Percentiles rank a stretch among this genome's conserved stretches.
Evolutionary conservation across 1,140 invertebrate genomes (phyloP).

Genomic region (Drosophila erecta): DNA sequence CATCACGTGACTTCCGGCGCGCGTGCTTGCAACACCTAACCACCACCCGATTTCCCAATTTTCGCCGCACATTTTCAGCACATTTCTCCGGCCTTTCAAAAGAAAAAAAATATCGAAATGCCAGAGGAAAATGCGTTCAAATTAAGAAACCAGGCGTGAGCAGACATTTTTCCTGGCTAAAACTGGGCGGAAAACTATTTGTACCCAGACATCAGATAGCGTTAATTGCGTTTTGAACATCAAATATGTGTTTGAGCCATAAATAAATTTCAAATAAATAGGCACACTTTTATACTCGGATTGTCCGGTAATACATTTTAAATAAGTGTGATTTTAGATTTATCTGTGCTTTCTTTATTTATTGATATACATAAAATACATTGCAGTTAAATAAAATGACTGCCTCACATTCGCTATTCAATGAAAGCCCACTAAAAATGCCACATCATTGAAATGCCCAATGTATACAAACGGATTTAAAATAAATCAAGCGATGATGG

Average conservation of each 20-base stretch:
- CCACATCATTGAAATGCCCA: conserved; percentile 28
- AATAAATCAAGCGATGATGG: conserved; percentile 40
- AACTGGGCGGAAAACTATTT: too few relatives aligned
- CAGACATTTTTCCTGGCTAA: neutral
- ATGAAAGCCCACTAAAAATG: conserved; percentile 13
- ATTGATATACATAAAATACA: neutral
- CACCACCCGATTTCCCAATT: conserved; percentile 5
- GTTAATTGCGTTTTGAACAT: too few relatives aligned
- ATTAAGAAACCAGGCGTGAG: conserved; percentile 42
- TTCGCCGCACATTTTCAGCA: neutral
- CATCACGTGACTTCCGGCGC: conserved; percentile 79
- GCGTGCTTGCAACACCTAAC: conserved; percentile 76
- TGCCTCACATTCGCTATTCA: neutral
- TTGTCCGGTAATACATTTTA: too few relatives aligned
- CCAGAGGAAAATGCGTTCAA: conserved; percentile 41
- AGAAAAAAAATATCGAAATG: conserved; percentile 57
- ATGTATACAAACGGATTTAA: conserved; percentile 34
- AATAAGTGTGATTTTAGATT: neutral
- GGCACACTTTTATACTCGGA: too few relatives aligned
- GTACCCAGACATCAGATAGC: too few relatives aligned
- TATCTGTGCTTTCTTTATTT: neutral
- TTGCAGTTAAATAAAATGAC: neutral
- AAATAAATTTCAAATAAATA: too few relatives aligned
- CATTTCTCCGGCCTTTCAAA: conserved; percentile 6
- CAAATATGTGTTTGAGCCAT: too few relatives aligned